These are phyloP conservation scores for Apamea epomidion DNA, from an alignment of 2,888 invertebrate genomes.

Conservation along the genomic window DNA sequence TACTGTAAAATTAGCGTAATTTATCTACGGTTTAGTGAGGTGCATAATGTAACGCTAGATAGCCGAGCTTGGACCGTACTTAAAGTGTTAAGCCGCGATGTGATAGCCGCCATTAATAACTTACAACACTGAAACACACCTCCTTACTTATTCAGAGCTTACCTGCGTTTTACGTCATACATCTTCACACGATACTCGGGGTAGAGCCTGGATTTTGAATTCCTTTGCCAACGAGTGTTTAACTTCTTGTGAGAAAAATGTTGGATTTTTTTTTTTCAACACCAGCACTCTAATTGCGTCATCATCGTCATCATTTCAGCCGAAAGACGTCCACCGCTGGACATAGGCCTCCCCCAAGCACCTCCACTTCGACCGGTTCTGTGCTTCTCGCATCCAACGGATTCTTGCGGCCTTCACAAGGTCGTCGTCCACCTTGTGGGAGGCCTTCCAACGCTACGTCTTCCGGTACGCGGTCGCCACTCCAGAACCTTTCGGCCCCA, in stretches of 20 bases:
- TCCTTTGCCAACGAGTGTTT: constrained; percentile 17
- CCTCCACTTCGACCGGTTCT: no score
- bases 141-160: constrained; percentile 78
- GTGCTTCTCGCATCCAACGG: no score
- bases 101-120: constrained; percentile 83
- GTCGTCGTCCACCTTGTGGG: no score
- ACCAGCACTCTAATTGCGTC: not conserved
- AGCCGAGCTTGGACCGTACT: constrained; percentile 78
- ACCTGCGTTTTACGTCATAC: constrained; percentile 67
- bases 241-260: constrained; percentile 1
- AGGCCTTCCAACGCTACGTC: no score
- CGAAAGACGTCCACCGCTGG: no score
- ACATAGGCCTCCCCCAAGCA: no score
- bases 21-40: constrained; percentile 73
- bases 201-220: constrained; percentile 44
- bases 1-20: constrained; percentile 74
- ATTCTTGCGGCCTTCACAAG: no score
- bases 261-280: not conserved
- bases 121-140: constrained; percentile 76
- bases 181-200: constrained; percentile 58
- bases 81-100: constrained; percentile 82
- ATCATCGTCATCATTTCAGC: not conserved
- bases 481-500: no score
- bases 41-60: constrained; percentile 77
- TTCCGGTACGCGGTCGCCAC: no score